Base-by-base conservation (phyloP, 2,797 vertebrate genomes). In the Coreius guichenoti region DNA sequence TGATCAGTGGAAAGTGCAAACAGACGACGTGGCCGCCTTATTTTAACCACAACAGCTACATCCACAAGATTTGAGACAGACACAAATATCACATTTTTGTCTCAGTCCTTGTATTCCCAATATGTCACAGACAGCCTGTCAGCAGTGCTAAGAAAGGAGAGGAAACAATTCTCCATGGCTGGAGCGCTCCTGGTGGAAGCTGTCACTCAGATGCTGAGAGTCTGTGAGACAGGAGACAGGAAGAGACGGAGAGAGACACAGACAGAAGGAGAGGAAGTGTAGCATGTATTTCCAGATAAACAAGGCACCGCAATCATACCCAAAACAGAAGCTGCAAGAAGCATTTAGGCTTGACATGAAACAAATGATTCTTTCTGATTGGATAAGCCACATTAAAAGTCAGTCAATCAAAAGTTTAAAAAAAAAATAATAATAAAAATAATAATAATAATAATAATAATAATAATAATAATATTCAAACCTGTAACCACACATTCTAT, bases 41-140 rank as follows among this genome's bases (percentile, higher is more conserved):
- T 77, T 82, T 72, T 89, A 91, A 87, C 67, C 81, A 69, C 89
- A 88, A 89, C 86, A 89, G 88, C 91, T 86, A 89, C 86, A 87
- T 63, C 87, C 74, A 86, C 85, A 84, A 68, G 51, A 85, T 86
- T 80, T 45, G 51, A 67, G 75, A 88, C 86, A 67, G 77, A 88
- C 86, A 39, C 51, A 79, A 83, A 26, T 72, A 84, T 51, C 73
- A 77, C 8, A 51, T 75, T 47, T 79, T 47, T 65, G 58, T 67
- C 56, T 67, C 45, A 29, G 63, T 56, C 63, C 72, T 49, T 54
- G 72, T 36, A 76, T 67, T 76, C 61, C 73, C 33, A 67, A 73
- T 65, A 54, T 67, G 67, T 80, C 74, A 33, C 26, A 58, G 56
- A 83, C 58, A 33, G 86, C 68, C 68, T 80, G 81, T 70, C 86